These are phyloP conservation scores for Babyrousa celebensis DNA, from an alignment of 2,797 vertebrate species.

Conservation along the genomic window DNA sequence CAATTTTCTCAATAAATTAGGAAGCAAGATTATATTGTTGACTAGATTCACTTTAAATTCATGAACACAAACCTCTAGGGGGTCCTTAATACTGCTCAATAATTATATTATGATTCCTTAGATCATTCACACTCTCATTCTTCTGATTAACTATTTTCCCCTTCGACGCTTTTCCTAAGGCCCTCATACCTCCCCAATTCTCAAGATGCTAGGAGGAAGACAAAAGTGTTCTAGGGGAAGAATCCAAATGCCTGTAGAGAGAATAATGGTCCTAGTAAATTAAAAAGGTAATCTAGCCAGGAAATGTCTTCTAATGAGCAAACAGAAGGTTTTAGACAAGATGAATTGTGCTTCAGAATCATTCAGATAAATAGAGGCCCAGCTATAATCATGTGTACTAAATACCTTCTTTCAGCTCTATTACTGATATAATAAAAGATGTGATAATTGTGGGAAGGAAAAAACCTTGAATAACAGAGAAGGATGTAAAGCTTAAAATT, in stretches of 20 bases:
- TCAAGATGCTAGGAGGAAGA: neutral
- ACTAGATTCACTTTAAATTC: no score
- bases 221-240: neutral
- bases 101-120: no score
- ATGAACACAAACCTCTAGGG: no score
- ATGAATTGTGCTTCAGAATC: conserved; percentile 6
- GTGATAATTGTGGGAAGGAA: neutral
- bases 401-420: neutral
- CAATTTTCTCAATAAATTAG: neutral
- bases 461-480: neutral
- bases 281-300: neutral
- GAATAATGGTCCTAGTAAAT: neutral
- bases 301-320: neutral
- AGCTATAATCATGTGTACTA: neutral
- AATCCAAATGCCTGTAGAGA: neutral
- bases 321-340: neutral
- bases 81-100: no score
- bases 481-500: conserved; percentile 1
- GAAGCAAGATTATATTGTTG: neutral
- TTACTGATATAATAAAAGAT: neutral
- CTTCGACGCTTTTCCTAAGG: no score
- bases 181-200: no score
- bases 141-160: no score
- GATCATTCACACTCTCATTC: no score
- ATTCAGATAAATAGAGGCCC: neutral